Evolutionary conservation across 2,797 vertebrate species (phyloP).

Genomic region (Microctenopoma stevenorrisi): DNA sequence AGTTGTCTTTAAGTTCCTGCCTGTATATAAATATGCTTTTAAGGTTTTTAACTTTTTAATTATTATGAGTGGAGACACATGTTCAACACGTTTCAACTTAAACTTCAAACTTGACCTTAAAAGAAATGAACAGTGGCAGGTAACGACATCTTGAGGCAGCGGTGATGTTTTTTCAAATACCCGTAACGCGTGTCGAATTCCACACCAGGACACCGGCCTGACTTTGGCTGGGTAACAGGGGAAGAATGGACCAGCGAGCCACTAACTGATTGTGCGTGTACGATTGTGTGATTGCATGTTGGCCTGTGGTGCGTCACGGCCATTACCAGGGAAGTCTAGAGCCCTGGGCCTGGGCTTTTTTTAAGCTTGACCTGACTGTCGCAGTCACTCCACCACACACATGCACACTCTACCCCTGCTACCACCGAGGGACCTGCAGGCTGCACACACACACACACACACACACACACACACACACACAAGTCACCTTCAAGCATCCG

Average conservation of each 20-base stretch:
- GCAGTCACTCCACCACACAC: constrained; percentile 40
- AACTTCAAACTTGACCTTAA: too few relatives aligned
- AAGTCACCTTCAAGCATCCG: constrained; percentile 70
- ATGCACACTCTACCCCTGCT: constrained; percentile 6
- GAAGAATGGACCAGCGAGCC: constrained; percentile 4
- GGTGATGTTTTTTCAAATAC: constrained; percentile 1
- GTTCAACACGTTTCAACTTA: too few relatives aligned
- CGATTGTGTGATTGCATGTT: constrained; percentile 25
- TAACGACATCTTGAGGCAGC: too few relatives aligned
- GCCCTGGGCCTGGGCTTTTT: constrained; percentile 63
- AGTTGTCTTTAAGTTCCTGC: too few relatives aligned
- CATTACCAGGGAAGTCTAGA: constrained; percentile 45
- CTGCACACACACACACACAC: constrained; percentile 34
- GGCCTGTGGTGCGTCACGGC: constrained; percentile 51
- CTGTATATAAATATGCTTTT: too few relatives aligned
- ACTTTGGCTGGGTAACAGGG: constrained; percentile 16
- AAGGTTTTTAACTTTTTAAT: too few relatives aligned
- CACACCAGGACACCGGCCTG: not conserved
- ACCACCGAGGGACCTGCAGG: constrained; percentile 54
- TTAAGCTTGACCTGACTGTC: constrained; percentile 63
- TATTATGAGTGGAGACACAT: too few relatives aligned
- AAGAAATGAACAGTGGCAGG: too few relatives aligned
- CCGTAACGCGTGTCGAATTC: not conserved
- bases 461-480: constrained; percentile 30
- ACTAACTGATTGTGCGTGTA: constrained; percentile 22